These are phyloP conservation scores for Malurus melanocephalus DNA, from an alignment of 2,113 vertebrate species.

Conservation along the genomic window DNA sequence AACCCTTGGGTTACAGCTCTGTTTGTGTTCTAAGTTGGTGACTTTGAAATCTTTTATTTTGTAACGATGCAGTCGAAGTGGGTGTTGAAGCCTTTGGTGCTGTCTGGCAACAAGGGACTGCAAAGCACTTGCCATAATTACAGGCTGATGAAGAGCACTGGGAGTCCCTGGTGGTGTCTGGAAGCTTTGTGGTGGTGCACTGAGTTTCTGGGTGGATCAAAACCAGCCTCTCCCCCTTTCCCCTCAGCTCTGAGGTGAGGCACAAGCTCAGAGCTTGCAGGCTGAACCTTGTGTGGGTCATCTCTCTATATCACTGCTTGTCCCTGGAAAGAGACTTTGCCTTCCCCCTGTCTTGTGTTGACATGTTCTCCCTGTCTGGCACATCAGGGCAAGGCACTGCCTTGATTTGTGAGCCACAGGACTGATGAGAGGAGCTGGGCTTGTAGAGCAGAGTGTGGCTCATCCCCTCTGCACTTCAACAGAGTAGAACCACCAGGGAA, in stretches of 20 bases:
- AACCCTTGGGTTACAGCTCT: neutral
- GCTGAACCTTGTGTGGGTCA: fast-evolving
- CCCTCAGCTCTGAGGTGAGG: neutral
- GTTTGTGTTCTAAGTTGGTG: neutral
- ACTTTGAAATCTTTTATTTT: neutral
- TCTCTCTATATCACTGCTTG: neutral
- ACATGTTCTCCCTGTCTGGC: neutral
- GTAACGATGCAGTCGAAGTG: neutral
- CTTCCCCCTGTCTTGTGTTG: neutral
- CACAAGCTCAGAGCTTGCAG: neutral
- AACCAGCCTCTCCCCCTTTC: neutral
- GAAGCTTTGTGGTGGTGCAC: neutral
- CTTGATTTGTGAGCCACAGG: neutral
- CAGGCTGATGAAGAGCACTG: neutral
- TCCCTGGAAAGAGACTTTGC: neutral
- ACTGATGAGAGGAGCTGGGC: neutral
- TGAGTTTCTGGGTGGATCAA: neutral
- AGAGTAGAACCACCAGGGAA: neutral
- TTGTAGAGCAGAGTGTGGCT: neutral
- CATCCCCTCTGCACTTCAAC: neutral
- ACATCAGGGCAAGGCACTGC: neutral
- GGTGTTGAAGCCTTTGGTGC: neutral
- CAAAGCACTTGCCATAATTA: neutral
- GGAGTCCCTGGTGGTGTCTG: neutral
- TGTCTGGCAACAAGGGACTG: neutral